phyloP scores from a whole-genome alignment of 1,140 invertebrate species.

The Eulimnadia texana region DNA sequence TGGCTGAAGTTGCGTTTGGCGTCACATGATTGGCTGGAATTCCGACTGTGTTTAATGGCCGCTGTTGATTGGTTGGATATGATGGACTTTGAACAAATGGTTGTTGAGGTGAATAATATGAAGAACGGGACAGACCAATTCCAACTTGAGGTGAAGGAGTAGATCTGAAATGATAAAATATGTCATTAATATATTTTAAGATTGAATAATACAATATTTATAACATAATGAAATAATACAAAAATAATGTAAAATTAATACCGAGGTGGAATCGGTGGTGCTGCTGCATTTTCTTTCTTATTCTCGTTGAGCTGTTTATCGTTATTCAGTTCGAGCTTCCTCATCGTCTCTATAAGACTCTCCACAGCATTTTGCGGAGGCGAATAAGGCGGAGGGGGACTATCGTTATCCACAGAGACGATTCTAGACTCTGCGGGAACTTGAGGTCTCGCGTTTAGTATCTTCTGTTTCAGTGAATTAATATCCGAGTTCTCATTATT shows the following conservation, averaged over 20 bases:
- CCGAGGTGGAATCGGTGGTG: slow-evolving; percentile 17
- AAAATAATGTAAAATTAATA: not conserved
- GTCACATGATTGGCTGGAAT: not conserved
- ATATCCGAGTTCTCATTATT: slow-evolving; percentile 9
- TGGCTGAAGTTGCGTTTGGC: too few relatives aligned
- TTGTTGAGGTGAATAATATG: not conserved
- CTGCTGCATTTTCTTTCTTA: slow-evolving; percentile 10
- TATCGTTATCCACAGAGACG: slow-evolving; percentile 24
- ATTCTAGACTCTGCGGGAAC: slow-evolving; percentile 20
- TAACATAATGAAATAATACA: not conserved
- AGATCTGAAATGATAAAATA: not conserved
- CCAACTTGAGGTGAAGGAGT: not conserved
- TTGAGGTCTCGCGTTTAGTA: not conserved
- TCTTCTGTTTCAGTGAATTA: slow-evolving; percentile 13
- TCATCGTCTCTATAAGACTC: slow-evolving; percentile 17
- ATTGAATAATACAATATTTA: too few relatives aligned
- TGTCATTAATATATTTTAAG: not conserved
- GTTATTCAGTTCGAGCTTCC: slow-evolving; percentile 10
- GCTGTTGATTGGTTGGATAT: not conserved
- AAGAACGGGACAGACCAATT: not conserved
- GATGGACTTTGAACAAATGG: not conserved
- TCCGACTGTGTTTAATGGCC: not conserved
- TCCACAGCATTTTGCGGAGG: slow-evolving; percentile 21
- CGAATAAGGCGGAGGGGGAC: slow-evolving; percentile 28
- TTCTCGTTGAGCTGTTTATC: slow-evolving; percentile 10